These are phyloP conservation scores for Drosophila falleni DNA, from an alignment of 2,888 invertebrate genomes.

Conservation along the genomic window DNA sequence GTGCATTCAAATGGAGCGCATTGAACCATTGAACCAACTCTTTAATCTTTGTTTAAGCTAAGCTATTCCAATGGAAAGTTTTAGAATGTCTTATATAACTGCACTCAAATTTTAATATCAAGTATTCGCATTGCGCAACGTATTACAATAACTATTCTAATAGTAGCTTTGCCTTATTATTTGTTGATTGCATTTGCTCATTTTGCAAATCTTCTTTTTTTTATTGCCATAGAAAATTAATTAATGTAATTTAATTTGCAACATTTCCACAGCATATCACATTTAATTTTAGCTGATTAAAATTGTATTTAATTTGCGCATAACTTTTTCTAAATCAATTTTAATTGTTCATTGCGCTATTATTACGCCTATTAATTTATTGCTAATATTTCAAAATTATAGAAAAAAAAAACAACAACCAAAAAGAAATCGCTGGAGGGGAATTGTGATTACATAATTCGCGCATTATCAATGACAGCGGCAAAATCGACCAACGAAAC, in stretches of 20 bases:
- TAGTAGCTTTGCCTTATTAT: conserved; percentile 26
- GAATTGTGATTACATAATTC: conserved; percentile 77
- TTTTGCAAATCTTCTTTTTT: conserved; percentile 1
- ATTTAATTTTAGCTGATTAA: conserved; percentile 41
- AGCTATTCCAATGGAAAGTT: not conserved
- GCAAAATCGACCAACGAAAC: conserved; percentile 10
- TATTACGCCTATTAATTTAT: conserved; percentile 66
- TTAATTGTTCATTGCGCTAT: conserved; percentile 61
- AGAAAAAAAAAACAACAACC: not conserved
- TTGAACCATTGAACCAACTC: not conserved
- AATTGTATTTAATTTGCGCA: conserved; percentile 46
- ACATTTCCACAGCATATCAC: conserved; percentile 27
- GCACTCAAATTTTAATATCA: not conserved
- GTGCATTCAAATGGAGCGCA: too few species aligned
- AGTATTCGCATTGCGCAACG: conserved; percentile 11
- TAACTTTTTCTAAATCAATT: conserved; percentile 73
- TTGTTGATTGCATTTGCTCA: conserved; percentile 26
- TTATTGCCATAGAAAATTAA: not conserved
- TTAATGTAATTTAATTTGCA: conserved; percentile 47
- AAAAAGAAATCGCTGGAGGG: conserved; percentile 17
- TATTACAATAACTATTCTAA: not conserved
- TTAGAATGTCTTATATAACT: not conserved
- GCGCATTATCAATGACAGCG: conserved; percentile 72
- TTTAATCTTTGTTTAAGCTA: conserved; percentile 7
- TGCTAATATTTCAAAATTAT: conserved; percentile 49